Percentiles rank a stretch among this genome's conserved stretches.
phyloP scores from a whole-genome alignment of 2,888 invertebrate genomes.

The Caenorhabditis angaria region DNA sequence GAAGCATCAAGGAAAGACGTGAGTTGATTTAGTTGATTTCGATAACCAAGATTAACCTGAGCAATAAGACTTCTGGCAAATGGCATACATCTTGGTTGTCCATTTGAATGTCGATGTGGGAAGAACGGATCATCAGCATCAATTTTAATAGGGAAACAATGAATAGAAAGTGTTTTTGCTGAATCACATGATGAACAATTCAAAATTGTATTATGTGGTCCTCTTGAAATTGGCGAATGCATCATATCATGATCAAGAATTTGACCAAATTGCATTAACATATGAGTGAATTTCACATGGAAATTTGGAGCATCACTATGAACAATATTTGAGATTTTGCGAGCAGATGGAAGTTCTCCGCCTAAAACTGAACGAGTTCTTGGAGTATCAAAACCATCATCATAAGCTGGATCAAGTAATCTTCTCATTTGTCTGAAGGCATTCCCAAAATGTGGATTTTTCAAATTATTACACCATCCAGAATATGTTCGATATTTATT shows the following conservation, averaged over 20 bases:
- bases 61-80: conserved; percentile 93
- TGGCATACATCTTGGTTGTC: conserved; percentile 87
- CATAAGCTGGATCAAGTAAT: conserved; percentile 79
- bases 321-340: conserved; percentile 61
- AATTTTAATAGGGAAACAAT: conserved; percentile 91
- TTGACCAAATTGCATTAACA: conserved; percentile 90
- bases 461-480: conserved; percentile 86
- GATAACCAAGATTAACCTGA: conserved; percentile 80
- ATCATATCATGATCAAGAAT: conserved; percentile 93
- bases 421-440: conserved; percentile 67
- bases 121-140: conserved; percentile 90
- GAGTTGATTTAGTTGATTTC: conserved; percentile 85
- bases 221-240: conserved; percentile 83
- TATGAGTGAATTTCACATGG: conserved; percentile 71
- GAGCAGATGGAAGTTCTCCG: conserved; percentile 64
- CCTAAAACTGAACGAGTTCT: conserved; percentile 59
- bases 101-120: conserved; percentile 82
- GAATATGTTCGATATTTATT: conserved; percentile 80
- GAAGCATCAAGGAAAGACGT: conserved; percentile 84
- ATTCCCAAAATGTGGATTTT: conserved; percentile 64
- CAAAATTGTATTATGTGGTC: conserved; percentile 67
- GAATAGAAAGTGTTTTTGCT: conserved; percentile 86
- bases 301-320: conserved; percentile 61
- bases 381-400: conserved; percentile 78
- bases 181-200: conserved; percentile 82